Evolutionary conservation across 2,888 invertebrate species (phyloP), one percentile per base, ranked within the genome.

Genomic region (Chalcis sispes): DNA sequence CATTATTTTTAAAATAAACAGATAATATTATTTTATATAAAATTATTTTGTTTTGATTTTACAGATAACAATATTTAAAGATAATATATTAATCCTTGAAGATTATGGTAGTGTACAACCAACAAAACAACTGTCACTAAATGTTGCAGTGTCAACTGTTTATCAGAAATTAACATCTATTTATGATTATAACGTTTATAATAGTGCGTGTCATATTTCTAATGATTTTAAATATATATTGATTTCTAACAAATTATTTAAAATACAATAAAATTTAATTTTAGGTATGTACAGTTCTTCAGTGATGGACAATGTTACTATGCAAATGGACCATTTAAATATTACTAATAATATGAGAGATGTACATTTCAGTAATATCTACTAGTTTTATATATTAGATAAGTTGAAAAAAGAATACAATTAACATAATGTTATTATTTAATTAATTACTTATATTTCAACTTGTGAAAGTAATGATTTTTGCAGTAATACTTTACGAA

Each of bases 61-160:
- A 3, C 23, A 86, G 87, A 77, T 87, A 40, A 77, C 75, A 13
- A 76, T 86, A 20, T 62, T 77, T 5, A 83, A 78, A 80, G 72
- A 80, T 8, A 61, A 77, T 10, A 42, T 67, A 5, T 40, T 82
- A 10, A 32, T 84, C 3, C 80, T 81, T 40, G 83, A 83, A 25
- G 83, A 82, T 73, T 81, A 78, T 72, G 85, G 86, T 8, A 72
- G 78, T 13, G 13, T 78, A 2, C 81, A 82, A 79, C 67, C 77
- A 2, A 81, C 85, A 4, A 77, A 81, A 66, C 75, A 81, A 50
- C 70, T 82, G 42, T 83, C 87, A 2, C 78, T 86, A 29, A 75
- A 82, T 61, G 62, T 64, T 0, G 81, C 84, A 15, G 79, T 84
- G 10, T 72, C 80, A 23, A 80, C 82, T 10, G 73, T 83, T n/a